Conservation (phyloP, 2,888 invertebrate species). For the Caenorhabditis sinica region DNA sequence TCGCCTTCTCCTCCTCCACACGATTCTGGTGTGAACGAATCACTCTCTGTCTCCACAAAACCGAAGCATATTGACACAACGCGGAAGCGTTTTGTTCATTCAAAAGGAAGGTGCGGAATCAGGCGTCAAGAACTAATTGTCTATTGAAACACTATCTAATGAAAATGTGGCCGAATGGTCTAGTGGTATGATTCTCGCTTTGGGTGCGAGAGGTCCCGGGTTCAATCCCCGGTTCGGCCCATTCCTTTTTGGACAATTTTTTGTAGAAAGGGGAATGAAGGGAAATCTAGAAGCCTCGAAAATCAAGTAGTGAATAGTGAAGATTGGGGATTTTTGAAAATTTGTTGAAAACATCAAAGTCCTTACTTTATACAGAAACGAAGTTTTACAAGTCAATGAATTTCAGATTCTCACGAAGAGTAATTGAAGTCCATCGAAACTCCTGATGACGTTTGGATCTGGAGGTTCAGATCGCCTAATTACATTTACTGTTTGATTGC, state of each 20-base stretch:
- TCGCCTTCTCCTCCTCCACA: background rate
- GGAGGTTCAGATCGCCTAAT: background rate
- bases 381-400: no score
- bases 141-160: background rate
- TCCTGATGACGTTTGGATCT: background rate
- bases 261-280: background rate
- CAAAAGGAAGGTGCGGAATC: background rate
- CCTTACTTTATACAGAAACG: no score
- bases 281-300: no score
- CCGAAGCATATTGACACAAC: background rate
- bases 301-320: no score
- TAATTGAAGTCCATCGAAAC: no score
- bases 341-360: no score
- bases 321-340: no score
- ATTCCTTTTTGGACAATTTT: conserved; percentile 40
- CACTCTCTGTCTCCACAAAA: no score
- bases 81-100: conserved; percentile 14
- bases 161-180: conserved; percentile 24
- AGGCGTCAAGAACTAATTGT: background rate
- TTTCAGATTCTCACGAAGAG: no score
- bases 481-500: no score
- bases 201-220: conserved; percentile 84
- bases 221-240: conserved; percentile 78
- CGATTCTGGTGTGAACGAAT: background rate
- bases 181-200: conserved; percentile 84